These are phyloP conservation scores for Palythoa grandis DNA, from an alignment of 92 coral and sea anemone species.

Conservation along the genomic window DNA sequence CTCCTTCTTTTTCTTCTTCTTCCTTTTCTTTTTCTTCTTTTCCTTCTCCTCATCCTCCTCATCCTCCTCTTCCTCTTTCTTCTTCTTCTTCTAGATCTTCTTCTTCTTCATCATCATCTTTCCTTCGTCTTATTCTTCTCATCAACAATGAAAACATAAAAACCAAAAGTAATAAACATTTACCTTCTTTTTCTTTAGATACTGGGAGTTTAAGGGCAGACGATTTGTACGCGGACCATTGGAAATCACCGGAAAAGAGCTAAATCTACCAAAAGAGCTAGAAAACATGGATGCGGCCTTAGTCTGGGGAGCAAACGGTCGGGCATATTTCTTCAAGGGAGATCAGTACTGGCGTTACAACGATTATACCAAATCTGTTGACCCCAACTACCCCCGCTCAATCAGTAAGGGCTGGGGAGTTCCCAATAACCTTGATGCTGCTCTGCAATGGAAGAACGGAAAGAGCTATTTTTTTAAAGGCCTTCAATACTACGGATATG, in stretches of 20 bases:
- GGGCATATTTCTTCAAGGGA: conserved; percentile 78
- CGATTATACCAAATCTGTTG: conserved; percentile 49
- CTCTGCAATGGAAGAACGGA: conserved; percentile 53
- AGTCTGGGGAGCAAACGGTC: conserved; percentile 66
- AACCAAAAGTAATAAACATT: not conserved
- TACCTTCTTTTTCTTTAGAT: conserved; percentile 29
- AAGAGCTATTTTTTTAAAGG: conserved; percentile 75
- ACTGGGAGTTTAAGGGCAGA: conserved; percentile 68
- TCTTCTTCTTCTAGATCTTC: too few relatives aligned
- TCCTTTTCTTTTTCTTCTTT: too few relatives aligned
- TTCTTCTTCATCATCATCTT: not conserved
- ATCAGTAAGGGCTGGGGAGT: conserved; percentile 58
- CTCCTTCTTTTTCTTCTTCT: too few relatives aligned
- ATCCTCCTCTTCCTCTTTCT: too few relatives aligned
- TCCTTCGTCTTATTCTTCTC: too few relatives aligned
- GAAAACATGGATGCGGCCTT: conserved; percentile 61
- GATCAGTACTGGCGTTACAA: conserved; percentile 78
- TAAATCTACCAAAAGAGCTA: conserved; percentile 62
- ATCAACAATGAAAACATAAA: not conserved
- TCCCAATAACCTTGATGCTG: conserved; percentile 72
- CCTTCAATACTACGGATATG: conserved; percentile 65
- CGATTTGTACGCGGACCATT: conserved; percentile 42
- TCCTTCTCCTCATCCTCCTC: too few relatives aligned
- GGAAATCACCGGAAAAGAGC: conserved; percentile 26
- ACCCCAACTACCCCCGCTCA: conserved; percentile 57